Percentiles rank a stretch among this genome's conserved stretches.
Conservation (phyloP, 2,888 invertebrate species). For the Idaea straminata region DNA sequence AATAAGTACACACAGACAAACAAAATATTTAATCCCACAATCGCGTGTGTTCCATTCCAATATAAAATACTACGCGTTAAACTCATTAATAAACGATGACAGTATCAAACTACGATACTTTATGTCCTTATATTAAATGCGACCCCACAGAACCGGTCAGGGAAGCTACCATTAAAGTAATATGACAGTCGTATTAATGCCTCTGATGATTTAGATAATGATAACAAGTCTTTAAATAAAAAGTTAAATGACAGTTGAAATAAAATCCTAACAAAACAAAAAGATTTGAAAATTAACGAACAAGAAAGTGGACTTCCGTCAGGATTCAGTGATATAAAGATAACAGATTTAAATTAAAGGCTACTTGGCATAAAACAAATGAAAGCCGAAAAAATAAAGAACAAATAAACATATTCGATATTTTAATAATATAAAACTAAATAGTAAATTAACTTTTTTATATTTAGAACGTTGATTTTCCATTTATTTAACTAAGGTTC, state of each 20-base stretch:
- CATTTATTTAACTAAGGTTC: too few relatives aligned
- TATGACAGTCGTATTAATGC: slow-evolving; percentile 69
- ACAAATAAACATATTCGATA: too few relatives aligned
- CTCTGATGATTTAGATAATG: slow-evolving; percentile 63
- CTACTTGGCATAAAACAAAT: slow-evolving; percentile 51
- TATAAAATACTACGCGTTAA: slow-evolving; percentile 35
- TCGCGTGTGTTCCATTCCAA: slow-evolving; percentile 7
- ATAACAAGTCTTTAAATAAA: slow-evolving; percentile 60
- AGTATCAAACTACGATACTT: slow-evolving; percentile 31
- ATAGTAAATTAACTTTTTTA: too few relatives aligned
- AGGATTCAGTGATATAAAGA: slow-evolving; percentile 40
- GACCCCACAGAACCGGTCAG: slow-evolving; percentile 38
- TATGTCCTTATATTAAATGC: slow-evolving; percentile 28
- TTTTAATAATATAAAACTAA: too few relatives aligned
- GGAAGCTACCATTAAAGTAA: slow-evolving; percentile 51
- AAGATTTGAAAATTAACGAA: slow-evolving; percentile 39
- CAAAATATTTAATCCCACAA: slow-evolving; percentile 1
- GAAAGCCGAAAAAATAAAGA: slow-evolving; percentile 17
- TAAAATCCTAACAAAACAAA: slow-evolving; percentile 46
- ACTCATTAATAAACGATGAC: slow-evolving; percentile 36
- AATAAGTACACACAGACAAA: neutral
- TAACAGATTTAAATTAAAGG: too few relatives aligned
- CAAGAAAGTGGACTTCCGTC: slow-evolving; percentile 27
- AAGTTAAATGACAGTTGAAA: slow-evolving; percentile 52
- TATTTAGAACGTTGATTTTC: too few relatives aligned